phyloP scores from a whole-genome alignment of 35 echinoderm and acorn worm genomes.

The Ophiothrix spiculata region DNA sequence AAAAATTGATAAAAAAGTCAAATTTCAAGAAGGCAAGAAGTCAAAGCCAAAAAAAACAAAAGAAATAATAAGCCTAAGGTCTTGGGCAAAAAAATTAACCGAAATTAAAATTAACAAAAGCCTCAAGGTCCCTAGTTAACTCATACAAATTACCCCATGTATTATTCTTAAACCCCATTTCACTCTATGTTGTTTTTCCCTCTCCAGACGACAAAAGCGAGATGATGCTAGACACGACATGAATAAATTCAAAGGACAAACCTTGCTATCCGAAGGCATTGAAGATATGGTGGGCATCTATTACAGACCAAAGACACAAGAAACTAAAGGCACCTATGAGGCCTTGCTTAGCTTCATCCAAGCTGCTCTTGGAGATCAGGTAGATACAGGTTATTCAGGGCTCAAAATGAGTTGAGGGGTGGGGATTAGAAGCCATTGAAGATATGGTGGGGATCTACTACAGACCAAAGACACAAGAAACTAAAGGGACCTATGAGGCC shows the following conservation, averaged over 20 bases:
- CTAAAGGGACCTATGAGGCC: slow-evolving; percentile 5
- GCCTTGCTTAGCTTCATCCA: slow-evolving; percentile 97
- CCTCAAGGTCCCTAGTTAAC: too few relatives aligned
- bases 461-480: background rate
- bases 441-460: background rate
- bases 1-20: too few relatives aligned
- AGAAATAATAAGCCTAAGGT: too few relatives aligned
- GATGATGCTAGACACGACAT: slow-evolving; percentile 97
- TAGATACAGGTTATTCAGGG: slow-evolving; percentile 11
- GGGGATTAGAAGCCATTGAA: background rate
- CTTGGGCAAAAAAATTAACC: too few relatives aligned
- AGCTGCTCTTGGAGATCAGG: slow-evolving; percentile 95
- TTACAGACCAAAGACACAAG: slow-evolving; percentile 95
- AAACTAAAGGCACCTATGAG: slow-evolving; percentile 92
- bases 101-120: too few relatives aligned
- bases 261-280: slow-evolving; percentile 86
- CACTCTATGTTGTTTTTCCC: too few relatives aligned
- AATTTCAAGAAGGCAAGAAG: too few relatives aligned
- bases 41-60: too few relatives aligned
- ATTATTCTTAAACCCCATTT: too few relatives aligned
- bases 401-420: background rate
- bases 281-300: slow-evolving; percentile 98
- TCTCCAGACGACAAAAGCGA: slow-evolving; percentile 70
- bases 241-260: slow-evolving; percentile 99
- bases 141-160: too few relatives aligned